phyloP scores from a whole-genome alignment of 2,797 vertebrate genomes.

The Oceanodroma leucorhoa region DNA sequence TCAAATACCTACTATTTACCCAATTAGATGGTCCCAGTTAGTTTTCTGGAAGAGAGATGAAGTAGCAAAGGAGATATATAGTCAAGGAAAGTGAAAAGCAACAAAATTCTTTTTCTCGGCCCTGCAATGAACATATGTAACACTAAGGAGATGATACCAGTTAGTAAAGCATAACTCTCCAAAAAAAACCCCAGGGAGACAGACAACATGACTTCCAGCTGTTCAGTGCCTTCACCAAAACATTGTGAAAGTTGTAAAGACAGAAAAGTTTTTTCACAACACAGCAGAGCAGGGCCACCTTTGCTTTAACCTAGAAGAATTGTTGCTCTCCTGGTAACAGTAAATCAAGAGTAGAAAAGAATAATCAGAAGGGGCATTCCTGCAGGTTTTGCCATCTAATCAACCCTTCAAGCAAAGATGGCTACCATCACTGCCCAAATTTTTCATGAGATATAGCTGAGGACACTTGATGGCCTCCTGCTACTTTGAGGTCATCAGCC shows the following conservation, averaged over 20 bases:
- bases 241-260: background rate
- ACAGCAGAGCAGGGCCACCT: background rate
- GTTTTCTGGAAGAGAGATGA: background rate
- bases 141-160: background rate
- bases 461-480: background rate
- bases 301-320: background rate
- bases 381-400: background rate
- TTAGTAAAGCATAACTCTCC: background rate
- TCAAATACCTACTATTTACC: background rate
- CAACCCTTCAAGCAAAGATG: background rate
- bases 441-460: background rate
- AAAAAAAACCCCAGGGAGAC: background rate
- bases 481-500: background rate
- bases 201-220: background rate
- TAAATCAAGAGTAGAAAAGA: background rate
- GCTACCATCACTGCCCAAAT: background rate
- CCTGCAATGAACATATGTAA: accelerated
- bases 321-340: background rate
- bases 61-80: background rate
- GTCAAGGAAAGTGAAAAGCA: background rate
- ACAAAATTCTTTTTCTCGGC: background rate
- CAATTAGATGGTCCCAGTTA: background rate
- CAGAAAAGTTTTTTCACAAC: background rate
- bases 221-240: background rate
- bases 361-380: background rate